A percentile compares a stretch with the other conserved stretches of the same genome.
Evolutionary conservation across 2,888 invertebrate species (phyloP).

Genomic region (Imbricaverruca yamaguchii): DNA sequence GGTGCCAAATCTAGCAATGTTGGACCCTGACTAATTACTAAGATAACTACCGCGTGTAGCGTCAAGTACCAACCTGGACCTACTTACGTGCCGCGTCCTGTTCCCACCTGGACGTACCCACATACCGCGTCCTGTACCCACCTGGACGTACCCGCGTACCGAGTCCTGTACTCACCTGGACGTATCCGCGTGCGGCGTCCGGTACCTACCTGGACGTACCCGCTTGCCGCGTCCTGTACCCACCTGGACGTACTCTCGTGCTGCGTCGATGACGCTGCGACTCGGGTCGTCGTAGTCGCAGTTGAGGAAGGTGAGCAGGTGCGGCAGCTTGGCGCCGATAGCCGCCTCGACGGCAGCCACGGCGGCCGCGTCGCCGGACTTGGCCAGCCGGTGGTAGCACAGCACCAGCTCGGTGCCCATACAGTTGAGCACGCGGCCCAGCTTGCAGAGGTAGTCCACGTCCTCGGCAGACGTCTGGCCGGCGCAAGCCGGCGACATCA

Average conservation of each 20-base stretch:
- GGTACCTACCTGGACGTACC: too few relatives aligned
- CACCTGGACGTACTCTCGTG: conserved; percentile 45
- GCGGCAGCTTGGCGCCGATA: conserved; percentile 44
- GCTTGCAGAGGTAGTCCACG: conserved; percentile 45
- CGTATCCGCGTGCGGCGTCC: too few relatives aligned
- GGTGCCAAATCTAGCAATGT: too few relatives aligned
- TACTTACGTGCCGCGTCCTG: too few relatives aligned
- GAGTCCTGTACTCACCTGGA: too few relatives aligned
- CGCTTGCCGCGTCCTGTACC: conserved; percentile 18
- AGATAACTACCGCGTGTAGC: too few relatives aligned
- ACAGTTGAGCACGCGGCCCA: conserved; percentile 46
- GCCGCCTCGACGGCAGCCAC: conserved; percentile 35
- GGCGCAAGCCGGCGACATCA: neutral
- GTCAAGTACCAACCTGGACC: too few relatives aligned
- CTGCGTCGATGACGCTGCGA: conserved; percentile 45
- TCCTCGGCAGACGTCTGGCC: conserved; percentile 43
- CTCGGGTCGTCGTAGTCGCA: conserved; percentile 49
- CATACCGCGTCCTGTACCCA: too few relatives aligned
- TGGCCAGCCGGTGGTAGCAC: conserved; percentile 44
- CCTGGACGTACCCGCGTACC: too few relatives aligned
- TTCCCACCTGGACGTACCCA: too few relatives aligned
- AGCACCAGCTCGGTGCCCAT: conserved; percentile 46
- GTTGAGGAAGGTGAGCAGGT: conserved; percentile 45
- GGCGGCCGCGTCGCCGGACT: conserved; percentile 26
- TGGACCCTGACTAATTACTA: too few relatives aligned